A percentile compares a stretch with the other conserved stretches of the same genome.
Evolutionary conservation across 1,140 invertebrate genomes (phyloP).

Genomic region (Brachionus manjavacas): DNA sequence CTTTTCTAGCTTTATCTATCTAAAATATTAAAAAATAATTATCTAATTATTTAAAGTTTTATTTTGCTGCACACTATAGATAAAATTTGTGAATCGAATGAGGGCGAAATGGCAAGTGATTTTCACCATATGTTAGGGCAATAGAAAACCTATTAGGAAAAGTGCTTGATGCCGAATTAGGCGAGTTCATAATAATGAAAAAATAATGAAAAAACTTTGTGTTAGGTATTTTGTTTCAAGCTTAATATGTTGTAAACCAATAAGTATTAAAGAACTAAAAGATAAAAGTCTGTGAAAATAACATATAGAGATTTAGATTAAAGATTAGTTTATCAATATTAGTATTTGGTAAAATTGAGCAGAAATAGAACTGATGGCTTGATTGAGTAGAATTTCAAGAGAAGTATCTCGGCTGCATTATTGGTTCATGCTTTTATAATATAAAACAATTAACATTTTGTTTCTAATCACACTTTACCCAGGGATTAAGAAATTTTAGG

Average conservation of each 20-base stretch:
- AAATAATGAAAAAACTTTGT: not conserved
- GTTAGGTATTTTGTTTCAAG: not conserved
- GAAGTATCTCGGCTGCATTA: not conserved
- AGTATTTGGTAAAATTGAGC: not conserved
- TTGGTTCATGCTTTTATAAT: not conserved
- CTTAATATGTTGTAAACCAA: slow-evolving; percentile 6
- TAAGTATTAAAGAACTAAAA: slow-evolving; percentile 12
- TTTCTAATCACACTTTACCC: not conserved
- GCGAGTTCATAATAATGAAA: not conserved
- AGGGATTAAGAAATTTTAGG: not conserved
- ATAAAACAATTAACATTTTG: not conserved
- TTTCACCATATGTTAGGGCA: not conserved
- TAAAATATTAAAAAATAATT: not conserved
- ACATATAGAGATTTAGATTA: slow-evolving; percentile 23
- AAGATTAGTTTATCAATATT: slow-evolving; percentile 27
- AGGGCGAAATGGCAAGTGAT: not conserved
- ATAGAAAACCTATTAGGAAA: not conserved
- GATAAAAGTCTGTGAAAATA: slow-evolving; percentile 33
- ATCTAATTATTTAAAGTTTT: not conserved
- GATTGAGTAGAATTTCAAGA: not conserved
- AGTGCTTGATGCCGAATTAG: not conserved
- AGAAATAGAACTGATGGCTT: not conserved
- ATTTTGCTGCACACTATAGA: not conserved
- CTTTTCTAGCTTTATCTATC: not conserved
- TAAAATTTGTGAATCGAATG: not conserved